phyloP scores from a whole-genome alignment of 1,140 invertebrate genomes.

The Sycobia sp. region DNA sequence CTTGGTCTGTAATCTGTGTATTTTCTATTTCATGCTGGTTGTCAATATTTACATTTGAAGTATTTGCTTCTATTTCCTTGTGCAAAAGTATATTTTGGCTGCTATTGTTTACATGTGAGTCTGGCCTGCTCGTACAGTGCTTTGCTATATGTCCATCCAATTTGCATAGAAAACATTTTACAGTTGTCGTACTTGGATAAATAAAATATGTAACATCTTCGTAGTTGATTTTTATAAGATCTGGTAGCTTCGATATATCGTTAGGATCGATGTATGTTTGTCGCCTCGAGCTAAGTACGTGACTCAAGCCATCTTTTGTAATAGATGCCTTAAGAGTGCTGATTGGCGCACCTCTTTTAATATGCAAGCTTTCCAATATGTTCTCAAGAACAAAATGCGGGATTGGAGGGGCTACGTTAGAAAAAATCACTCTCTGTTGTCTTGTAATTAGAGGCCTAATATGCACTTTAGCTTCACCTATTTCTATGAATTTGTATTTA shows the following conservation, averaged over 20 bases:
- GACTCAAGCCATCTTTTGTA: too few species aligned
- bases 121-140: not conserved
- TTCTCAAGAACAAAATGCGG: too few species aligned
- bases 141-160: not conserved
- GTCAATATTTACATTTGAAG: not conserved
- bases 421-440: too few species aligned
- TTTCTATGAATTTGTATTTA: too few species aligned
- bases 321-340: too few species aligned
- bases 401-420: too few species aligned
- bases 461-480: too few species aligned
- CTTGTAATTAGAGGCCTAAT: too few species aligned
- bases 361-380: too few species aligned
- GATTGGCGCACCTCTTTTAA: too few species aligned
- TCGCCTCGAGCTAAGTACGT: not conserved
- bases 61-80: not conserved
- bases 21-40: not conserved
- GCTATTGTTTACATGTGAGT: not conserved
- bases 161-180: not conserved
- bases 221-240: not conserved
- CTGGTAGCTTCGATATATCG: not conserved
- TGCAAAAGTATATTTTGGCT: too few species aligned
- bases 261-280: slow-evolving; percentile 1
- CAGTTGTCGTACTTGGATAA: not conserved
- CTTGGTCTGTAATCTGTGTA: too few species aligned
- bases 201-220: slow-evolving; percentile 1